phyloP scores from a whole-genome alignment of 2,797 vertebrate genomes.

The Peromyscus melanophrys region DNA sequence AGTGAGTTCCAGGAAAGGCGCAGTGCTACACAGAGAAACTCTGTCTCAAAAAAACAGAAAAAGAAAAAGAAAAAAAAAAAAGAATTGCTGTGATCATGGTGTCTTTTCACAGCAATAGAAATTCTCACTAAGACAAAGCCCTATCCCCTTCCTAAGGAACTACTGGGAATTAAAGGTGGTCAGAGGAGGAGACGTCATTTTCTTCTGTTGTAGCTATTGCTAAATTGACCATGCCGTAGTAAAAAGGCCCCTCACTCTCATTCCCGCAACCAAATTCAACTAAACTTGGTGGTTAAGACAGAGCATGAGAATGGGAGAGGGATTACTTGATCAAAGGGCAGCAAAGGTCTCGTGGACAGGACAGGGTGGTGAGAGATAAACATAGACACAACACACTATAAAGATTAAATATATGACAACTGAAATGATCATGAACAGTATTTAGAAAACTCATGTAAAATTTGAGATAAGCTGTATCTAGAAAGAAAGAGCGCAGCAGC shows the following conservation, averaged over 20 bases:
- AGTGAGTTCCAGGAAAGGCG: too few relatives aligned
- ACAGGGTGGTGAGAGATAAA: neutral
- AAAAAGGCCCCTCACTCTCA: too few relatives aligned
- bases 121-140: neutral
- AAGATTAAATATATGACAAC: too few relatives aligned
- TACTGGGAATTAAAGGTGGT: neutral
- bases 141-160: neutral
- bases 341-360: neutral
- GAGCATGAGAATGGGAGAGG: neutral
- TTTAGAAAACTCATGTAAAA: neutral
- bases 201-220: neutral
- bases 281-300: neutral
- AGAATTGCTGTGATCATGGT: neutral
- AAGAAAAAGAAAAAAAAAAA: too few relatives aligned
- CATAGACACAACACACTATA: neutral
- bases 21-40: too few relatives aligned
- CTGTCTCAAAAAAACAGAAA: too few relatives aligned
- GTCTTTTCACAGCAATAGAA: neutral
- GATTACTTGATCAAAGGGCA: neutral
- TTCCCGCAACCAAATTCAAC: neutral
- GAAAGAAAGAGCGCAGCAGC: neutral
- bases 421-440: neutral
- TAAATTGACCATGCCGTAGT: neutral
- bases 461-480: neutral
- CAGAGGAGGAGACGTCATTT: neutral